phyloP scores from a whole-genome alignment of 2,797 vertebrate species.

The Notamacropus eugenii region DNA sequence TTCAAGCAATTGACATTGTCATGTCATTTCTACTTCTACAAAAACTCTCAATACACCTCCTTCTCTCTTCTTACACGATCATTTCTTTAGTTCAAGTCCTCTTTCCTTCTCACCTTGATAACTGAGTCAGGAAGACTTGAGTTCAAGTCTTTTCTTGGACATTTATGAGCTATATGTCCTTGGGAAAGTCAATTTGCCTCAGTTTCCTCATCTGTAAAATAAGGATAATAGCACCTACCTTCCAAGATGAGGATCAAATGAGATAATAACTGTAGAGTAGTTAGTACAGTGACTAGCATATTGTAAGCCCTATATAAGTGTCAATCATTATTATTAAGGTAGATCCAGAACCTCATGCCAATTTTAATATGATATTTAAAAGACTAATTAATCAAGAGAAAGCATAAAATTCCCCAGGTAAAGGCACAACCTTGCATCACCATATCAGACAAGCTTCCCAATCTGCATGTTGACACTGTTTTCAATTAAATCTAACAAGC shows the following conservation, averaged over 20 bases:
- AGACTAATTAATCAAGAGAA: constrained; percentile 54
- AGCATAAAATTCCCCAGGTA: constrained; percentile 53
- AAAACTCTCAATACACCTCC: not conserved
- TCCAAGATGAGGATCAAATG: not conserved
- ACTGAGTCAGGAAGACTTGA: not conserved
- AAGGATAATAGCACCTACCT: not conserved
- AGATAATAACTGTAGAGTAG: not conserved
- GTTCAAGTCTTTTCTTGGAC: not conserved
- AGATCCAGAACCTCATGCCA: not conserved
- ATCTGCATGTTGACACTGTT: constrained; percentile 40
- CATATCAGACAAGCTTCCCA: constrained; percentile 39
- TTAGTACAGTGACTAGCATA: not conserved
- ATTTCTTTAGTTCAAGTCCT: not conserved
- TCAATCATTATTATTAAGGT: not conserved
- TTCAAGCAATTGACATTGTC: not conserved
- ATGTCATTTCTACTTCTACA: not conserved
- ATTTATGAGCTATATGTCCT: not conserved
- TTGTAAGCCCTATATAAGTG: not conserved
- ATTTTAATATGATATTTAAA: constrained; percentile 43
- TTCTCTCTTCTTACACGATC: not conserved
- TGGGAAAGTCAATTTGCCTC: not conserved
- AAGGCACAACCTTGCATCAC: constrained; percentile 41
- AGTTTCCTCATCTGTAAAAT: not conserved
- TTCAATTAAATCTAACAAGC: constrained; percentile 73
- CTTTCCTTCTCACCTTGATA: not conserved